phyloP scores from a whole-genome alignment of 2,113 vertebrate genomes.

The Myiopsitta monachus region DNA sequence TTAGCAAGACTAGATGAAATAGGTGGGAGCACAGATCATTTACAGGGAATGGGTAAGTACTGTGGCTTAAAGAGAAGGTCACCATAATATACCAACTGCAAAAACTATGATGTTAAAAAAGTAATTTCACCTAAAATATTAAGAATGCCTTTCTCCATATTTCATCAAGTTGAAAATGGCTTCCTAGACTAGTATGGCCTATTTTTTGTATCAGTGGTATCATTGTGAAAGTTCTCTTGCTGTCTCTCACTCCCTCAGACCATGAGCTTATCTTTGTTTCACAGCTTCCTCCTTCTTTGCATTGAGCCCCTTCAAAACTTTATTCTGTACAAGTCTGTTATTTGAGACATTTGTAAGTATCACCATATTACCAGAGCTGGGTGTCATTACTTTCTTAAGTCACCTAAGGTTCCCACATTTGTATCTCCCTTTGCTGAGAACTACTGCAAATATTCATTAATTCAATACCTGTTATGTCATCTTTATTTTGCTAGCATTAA shows the following conservation, averaged over 20 bases:
- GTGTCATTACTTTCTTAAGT: background rate
- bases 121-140: background rate
- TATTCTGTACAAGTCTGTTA: background rate
- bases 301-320: background rate
- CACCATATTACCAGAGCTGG: background rate
- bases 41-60: background rate
- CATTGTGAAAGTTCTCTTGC: background rate
- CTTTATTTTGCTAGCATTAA: background rate
- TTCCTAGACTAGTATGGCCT: background rate
- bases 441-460: background rate
- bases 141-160: background rate
- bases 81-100: background rate
- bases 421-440: background rate
- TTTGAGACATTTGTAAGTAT: background rate
- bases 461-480: background rate
- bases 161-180: background rate
- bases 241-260: background rate
- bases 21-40: background rate
- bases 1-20: background rate
- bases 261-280: background rate
- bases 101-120: background rate
- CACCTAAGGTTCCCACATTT: background rate
- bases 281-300: background rate
- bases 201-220: background rate
- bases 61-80: background rate